A percentile compares a stretch with the other conserved stretches of the same genome.
These are phyloP conservation scores for Trididemnum nubilum DNA, from an alignment of 23 tunicate genomes.

Conservation along the genomic window DNA sequence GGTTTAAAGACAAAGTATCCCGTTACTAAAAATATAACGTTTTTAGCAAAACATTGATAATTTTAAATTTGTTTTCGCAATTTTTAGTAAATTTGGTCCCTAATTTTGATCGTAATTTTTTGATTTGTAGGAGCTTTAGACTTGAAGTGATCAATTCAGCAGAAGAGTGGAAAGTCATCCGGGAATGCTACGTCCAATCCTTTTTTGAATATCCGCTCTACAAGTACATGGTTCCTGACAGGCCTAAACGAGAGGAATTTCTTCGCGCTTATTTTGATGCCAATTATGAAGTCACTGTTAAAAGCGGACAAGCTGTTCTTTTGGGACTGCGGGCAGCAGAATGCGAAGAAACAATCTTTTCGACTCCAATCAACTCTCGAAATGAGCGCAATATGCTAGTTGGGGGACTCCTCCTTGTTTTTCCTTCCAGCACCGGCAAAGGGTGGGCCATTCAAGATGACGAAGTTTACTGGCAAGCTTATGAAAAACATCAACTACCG, in stretches of 20 bases:
- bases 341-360: not conserved
- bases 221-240: constrained; percentile 77
- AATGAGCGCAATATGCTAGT: constrained; percentile 12
- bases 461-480: constrained; percentile 68
- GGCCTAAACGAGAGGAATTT: constrained; percentile 57
- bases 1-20: too few relatives aligned
- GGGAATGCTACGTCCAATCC: constrained; percentile 63
- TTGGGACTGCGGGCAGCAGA: constrained; percentile 20
- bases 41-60: too few relatives aligned
- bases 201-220: constrained; percentile 75
- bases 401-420: constrained; percentile 68
- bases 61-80: too few relatives aligned
- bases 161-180: constrained; percentile 63
- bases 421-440: constrained; percentile 63
- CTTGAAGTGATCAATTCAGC: constrained; percentile 27
- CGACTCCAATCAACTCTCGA: too few relatives aligned
- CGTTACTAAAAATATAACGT: too few relatives aligned
- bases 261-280: constrained; percentile 85
- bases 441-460: constrained; percentile 63
- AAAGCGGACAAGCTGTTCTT: constrained; percentile 58
- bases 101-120: too few relatives aligned
- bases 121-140: constrained; percentile 19
- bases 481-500: constrained; percentile 46
- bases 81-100: too few relatives aligned
- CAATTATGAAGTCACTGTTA: constrained; percentile 74